Evolutionary conservation across 2,888 invertebrate genomes (phyloP).

Genomic region (Octodonta nipae): DNA sequence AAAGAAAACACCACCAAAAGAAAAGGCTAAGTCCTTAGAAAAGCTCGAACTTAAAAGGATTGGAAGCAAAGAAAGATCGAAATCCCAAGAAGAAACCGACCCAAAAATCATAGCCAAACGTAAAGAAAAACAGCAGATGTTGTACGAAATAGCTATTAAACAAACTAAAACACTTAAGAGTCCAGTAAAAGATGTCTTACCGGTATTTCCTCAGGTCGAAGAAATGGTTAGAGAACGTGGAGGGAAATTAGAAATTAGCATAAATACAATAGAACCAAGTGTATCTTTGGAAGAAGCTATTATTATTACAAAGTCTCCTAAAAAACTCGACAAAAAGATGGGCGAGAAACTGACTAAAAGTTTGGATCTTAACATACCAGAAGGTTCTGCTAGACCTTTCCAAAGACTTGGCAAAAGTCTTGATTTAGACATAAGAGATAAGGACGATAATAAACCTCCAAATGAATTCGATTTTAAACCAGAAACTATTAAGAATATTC

Average conservation of each 20-base stretch:
- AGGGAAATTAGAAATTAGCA: slow-evolving; percentile 61
- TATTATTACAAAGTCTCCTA: slow-evolving; percentile 60
- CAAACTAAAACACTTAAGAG: slow-evolving; percentile 61
- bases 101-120: slow-evolving; percentile 58
- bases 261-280: slow-evolving; percentile 43
- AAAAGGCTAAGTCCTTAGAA: slow-evolving; percentile 56
- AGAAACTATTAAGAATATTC: slow-evolving; percentile 20
- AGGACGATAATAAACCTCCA: slow-evolving; percentile 19
- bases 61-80: slow-evolving; percentile 50
- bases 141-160: slow-evolving; percentile 62
- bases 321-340: slow-evolving; percentile 47
- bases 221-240: slow-evolving; percentile 61
- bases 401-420: slow-evolving; percentile 34
- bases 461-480: slow-evolving; percentile 32
- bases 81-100: slow-evolving; percentile 60
- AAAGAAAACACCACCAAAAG: slow-evolving; percentile 38
- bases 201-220: slow-evolving; percentile 58
- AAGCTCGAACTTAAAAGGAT: slow-evolving; percentile 46
- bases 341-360: slow-evolving; percentile 45
- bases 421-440: slow-evolving; percentile 31
- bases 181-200: slow-evolving; percentile 58
- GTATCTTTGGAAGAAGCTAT: slow-evolving; percentile 52
- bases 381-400: slow-evolving; percentile 24
- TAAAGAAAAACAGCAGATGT: slow-evolving; percentile 60
- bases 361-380: slow-evolving; percentile 47